These are phyloP conservation scores for Drosophila anceps DNA, from an alignment of 2,888 invertebrate genomes.

Conservation along the genomic window DNA sequence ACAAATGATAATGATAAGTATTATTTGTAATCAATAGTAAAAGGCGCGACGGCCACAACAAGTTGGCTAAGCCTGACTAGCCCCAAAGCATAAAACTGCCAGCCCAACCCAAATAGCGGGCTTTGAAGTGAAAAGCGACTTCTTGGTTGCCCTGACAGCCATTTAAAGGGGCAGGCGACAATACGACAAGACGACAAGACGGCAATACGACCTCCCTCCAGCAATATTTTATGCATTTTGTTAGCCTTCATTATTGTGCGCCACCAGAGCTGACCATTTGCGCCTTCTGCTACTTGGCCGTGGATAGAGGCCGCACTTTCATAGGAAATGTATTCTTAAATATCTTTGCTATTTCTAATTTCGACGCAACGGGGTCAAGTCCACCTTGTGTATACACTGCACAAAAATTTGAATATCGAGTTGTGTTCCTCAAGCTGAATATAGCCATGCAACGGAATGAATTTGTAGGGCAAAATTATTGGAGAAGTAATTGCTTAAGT, in stretches of 20 bases:
- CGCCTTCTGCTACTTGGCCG: not conserved
- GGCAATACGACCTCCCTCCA: not conserved
- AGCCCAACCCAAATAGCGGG: not conserved
- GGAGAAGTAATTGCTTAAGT: not conserved
- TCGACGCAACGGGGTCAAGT: not conserved
- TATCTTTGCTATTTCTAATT: not conserved
- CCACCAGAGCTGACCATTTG: not conserved
- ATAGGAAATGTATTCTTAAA: not conserved
- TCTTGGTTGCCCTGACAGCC: not conserved
- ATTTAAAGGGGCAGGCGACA: not conserved
- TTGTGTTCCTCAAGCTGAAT: not conserved
- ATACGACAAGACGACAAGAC: not conserved
- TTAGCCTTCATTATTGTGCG: conserved; percentile 6
- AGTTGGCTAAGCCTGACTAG: conserved; percentile 8
- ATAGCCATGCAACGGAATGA: not conserved
- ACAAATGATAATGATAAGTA: conserved; percentile 65
- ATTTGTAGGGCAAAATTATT: not conserved
- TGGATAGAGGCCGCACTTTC: not conserved
- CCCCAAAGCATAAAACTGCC: not conserved
- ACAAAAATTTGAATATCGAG: not conserved
- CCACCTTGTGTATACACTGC: not conserved
- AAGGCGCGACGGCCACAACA: conserved; percentile 35
- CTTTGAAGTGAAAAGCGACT: conserved; percentile 4
- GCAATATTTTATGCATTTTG: conserved; percentile 16
- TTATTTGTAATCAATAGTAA: conserved; percentile 72